Base-by-base conservation (phyloP, 64 coral and sea anemone species). In the Pachyseris speciosa region DNA sequence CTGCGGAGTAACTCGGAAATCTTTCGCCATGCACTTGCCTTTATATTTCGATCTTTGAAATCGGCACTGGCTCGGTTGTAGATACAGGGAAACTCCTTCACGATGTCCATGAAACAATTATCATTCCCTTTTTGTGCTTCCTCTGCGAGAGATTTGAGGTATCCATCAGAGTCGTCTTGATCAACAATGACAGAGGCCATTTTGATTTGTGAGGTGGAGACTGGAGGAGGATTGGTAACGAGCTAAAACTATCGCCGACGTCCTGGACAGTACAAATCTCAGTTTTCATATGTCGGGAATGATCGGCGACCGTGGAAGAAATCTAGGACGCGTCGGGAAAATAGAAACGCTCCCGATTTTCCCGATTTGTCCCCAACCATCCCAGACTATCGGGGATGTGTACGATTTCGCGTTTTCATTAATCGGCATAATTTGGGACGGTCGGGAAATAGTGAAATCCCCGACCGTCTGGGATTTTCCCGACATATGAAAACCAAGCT, bases 21-120 rank as follows among this genome's bases (percentile, higher is more conserved):
- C 69, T 64, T 73, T 41, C 55, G 48, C 70, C 86, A 88, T 0
- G 49, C 68, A 61, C 64, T 88, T 27, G 3, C 42, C 53, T 88
- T 88, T 52, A 86, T 45, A 32, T 86, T 86, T 24, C 65, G 61
- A 67, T 86, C 84, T 71, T 86, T 86, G 45, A 86, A 86, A 48
- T 86, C 44, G 15, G 69, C 53, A 88, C 69, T 39, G 31, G 41
- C 22, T 27, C 44, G 34, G 30, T 88, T 88, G 49, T 88, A 75
- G 16, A 88, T 75, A 44, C 12, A 19, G 22, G 69, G 70, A 13
- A 63, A 88, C 25, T 88, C 86, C 25, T 74, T 64, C 39, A 75
- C 39, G 7, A 63, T 88, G n/a, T 59, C 86, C 86, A 88, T 75
- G 16, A 88, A 75, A 19, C 69, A 29, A 1, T 15, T 63, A 88